Evolutionary conservation across 1,140 invertebrate genomes (phyloP), one percentile per base, ranked within the genome.

Genomic region (Anthonomus grandis): DNA sequence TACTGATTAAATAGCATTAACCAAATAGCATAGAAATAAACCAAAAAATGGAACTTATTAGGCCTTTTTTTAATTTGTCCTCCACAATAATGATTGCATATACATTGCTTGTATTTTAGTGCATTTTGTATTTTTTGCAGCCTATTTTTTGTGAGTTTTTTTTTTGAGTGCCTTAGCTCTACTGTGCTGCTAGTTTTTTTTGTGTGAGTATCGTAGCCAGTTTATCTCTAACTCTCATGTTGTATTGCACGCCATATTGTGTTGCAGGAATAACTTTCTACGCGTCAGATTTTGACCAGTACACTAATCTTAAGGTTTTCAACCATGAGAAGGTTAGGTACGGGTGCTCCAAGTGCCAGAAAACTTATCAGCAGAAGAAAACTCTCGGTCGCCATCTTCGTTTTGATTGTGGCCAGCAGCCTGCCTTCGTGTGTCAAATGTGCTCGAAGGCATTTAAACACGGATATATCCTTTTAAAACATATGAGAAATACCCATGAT

Each of bases 401-500:
- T 39, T 73, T 71, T 37, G 78, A 79, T 68, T 88, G 86, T 69
- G 81, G 83, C 10, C 81, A 84, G 59, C 76, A 79, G 53, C 84
- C 85, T 2, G 78, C 80, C 57, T 88, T 86, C 74, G 75, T 80
- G 64, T 85, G 81, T 64, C 65, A 73, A n/a, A 56, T 78, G 23
- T 81, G 79, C 59, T 66, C 69, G 34, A 76, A 78, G 60, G 73
- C 69, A 49, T 76, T 75, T 31, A 79, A 74, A 55, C 73, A 78
- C 19, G 78, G 78, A 36, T 76, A 75, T 24, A 75, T 76, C 36
- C 67, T 81, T 8, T 70, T 74, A 44, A 75, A 74, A 48, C 78
- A 81, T 54, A 73, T 76, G 62, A 44, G 70, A 18, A 60, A 65
- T 10, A 64, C 59, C 25, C 70, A 72, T 64, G 70, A 68, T 25